phyloP scores from a whole-genome alignment of 2,888 invertebrate species.

The Apodemia zela region DNA sequence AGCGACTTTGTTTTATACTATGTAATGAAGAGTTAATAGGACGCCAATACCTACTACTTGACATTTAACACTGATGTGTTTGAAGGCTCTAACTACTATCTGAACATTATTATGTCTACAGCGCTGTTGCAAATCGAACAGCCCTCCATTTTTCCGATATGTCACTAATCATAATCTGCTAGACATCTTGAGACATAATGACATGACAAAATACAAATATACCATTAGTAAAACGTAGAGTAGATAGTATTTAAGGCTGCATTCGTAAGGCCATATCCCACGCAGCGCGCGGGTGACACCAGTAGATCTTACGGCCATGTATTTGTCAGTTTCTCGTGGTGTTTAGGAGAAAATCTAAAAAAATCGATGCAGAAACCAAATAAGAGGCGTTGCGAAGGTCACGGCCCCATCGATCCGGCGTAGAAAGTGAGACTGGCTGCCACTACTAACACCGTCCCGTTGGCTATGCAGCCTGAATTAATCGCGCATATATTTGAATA shows the following conservation, averaged over 20 bases:
- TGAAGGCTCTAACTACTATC: too few species aligned
- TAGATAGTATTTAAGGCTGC: not conserved
- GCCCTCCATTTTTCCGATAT: not conserved
- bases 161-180: not conserved
- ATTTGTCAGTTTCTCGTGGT: not conserved
- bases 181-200: not conserved
- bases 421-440: constrained; percentile 79
- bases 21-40: too few species aligned
- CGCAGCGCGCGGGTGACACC: not conserved
- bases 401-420: constrained; percentile 78
- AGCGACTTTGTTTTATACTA: too few species aligned
- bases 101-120: not conserved
- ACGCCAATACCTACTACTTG: too few species aligned
- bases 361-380: constrained; percentile 66
- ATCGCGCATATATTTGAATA: constrained; percentile 82
- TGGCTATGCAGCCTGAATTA: constrained; percentile 81
- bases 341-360: constrained; percentile 31
- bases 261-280: not conserved
- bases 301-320: not conserved
- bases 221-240: too few species aligned
- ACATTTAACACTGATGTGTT: too few species aligned
- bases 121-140: not conserved
- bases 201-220: too few species aligned
- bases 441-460: constrained; percentile 80
- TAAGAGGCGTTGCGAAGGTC: constrained; percentile 76